phyloP scores from a whole-genome alignment of 2,113 vertebrate genomes.

The Pithys albifrons region DNA sequence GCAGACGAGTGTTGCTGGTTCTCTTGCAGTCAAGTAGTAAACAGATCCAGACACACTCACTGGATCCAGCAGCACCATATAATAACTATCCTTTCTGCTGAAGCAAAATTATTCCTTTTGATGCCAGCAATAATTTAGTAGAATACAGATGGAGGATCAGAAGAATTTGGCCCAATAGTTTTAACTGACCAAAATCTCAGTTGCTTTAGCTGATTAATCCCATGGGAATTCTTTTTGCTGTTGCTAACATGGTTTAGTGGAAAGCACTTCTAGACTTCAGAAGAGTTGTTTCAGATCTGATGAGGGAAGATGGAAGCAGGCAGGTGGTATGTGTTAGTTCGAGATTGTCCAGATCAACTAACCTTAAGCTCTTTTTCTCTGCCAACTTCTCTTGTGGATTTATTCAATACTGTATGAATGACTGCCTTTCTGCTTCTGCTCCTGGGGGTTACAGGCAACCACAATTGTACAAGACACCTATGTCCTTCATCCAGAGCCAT shows the following conservation, averaged over 20 bases:
- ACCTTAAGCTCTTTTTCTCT: not conserved
- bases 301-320: rapidly evolving
- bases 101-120: not conserved
- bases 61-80: not conserved
- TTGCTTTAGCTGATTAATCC: not conserved
- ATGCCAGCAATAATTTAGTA: not conserved
- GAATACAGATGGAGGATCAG: not conserved
- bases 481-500: not conserved
- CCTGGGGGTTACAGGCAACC: not conserved
- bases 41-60: not conserved
- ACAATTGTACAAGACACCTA: not conserved
- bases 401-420: not conserved
- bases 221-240: not conserved
- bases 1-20: not conserved
- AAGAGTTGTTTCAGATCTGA: not conserved
- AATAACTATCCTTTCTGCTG: not conserved
- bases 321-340: not conserved
- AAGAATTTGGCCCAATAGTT: not conserved
- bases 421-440: not conserved
- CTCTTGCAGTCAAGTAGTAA: not conserved
- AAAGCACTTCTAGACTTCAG: not conserved
- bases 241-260: not conserved
- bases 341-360: not conserved
- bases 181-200: not conserved
- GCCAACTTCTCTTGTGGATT: not conserved